Evolutionary conservation across 2,888 invertebrate species (phyloP), one percentile per base, ranked within the genome.

Genomic region (Nomada goodeniana): DNA sequence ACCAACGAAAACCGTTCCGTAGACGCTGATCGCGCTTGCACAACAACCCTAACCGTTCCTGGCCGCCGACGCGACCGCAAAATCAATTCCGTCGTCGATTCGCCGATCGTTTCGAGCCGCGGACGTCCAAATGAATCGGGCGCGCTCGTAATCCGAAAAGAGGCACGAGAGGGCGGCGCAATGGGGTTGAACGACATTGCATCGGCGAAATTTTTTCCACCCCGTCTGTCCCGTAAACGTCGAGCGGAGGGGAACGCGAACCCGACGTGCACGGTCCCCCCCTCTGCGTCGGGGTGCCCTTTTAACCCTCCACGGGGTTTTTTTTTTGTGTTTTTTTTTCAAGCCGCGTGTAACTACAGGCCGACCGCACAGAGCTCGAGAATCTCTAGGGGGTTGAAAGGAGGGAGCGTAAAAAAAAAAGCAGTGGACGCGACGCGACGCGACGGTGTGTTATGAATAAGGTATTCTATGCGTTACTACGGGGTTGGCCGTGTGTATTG

Each of bases 391-490:
- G 70, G 76, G 65, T 67, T 68, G 72, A 83, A 79, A 79, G 77
- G 77, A 88, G 82, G 36, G 36, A 36, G 7, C 0, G 36, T 1
- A 36, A 36, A 36, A 36, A 36, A 36, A 36, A 5, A 36, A 36
- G 36, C 36, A 36, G 47, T 47, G 15, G 15, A 83, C 84, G 75
- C 42, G 76, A 83, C 84, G 75, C 42, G 76, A 83, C 75, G 77
- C 63, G 70, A 26, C 75, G 80, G 78, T 78, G 64, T 67, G 87
- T 85, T 89, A 91, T 89, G 91, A 92, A 91, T 91, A 91, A 91
- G 89, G 88, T 90, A 91, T 91, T 91, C 88, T 89, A 90, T 90
- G 90, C 89, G 87, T 91, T 91, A 91, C 89, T 85, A 87, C 89
- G 86, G 89, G 89, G 89, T 88, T 89, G 91, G 86, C 84, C 86